A percentile compares a stretch with the other conserved stretches of the same genome.
These are phyloP conservation scores for Bradysia coprophila DNA, from an alignment of 1,140 invertebrate species.

Conservation along the genomic window DNA sequence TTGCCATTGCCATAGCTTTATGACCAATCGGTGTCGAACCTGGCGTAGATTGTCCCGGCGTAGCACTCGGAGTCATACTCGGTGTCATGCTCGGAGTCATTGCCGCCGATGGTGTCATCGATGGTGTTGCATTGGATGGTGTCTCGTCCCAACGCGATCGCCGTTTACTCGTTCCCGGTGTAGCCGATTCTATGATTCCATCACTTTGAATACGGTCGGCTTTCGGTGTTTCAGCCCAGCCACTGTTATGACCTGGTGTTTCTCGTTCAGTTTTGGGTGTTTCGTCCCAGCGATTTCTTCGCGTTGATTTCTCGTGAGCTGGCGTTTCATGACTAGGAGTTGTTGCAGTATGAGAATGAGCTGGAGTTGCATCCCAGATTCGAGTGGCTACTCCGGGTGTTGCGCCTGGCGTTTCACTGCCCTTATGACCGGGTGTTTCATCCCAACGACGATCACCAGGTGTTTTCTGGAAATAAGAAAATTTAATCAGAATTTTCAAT, in stretches of 20 bases:
- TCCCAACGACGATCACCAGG: constrained; percentile 80
- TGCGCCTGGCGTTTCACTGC: constrained; percentile 76
- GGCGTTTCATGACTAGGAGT: constrained; percentile 83
- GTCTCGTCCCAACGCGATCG: constrained; percentile 96
- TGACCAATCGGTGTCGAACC: constrained; percentile 76
- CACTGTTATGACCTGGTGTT: constrained; percentile 84
- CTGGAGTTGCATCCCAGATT: constrained; percentile 92
- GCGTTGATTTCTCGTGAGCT: constrained; percentile 59
- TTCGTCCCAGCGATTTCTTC: constrained; percentile 97
- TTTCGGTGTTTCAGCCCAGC: constrained; percentile 95
- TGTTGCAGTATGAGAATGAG: constrained; percentile 52
- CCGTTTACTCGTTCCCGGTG: constrained; percentile 82
- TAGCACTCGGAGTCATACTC: constrained; percentile 40
- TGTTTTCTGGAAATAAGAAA: constrained; percentile 39
- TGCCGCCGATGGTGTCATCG: constrained; percentile 42
- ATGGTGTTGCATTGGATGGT: constrained; percentile 48
- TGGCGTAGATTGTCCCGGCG: constrained; percentile 34
- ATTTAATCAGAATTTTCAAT: constrained; percentile 1
- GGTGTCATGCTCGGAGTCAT: constrained; percentile 58
- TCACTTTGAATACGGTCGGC: constrained; percentile 70
- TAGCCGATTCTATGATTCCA: constrained; percentile 76
- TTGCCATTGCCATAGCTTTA: constrained; percentile 95
- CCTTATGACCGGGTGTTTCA: constrained; percentile 82
- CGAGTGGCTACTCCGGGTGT: constrained; percentile 72
- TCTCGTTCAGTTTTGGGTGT: constrained; percentile 95